Evolutionary conservation across 2,113 vertebrate genomes (phyloP), one percentile per base, ranked within the genome.

Genomic region (Clarias macrocephalus): DNA sequence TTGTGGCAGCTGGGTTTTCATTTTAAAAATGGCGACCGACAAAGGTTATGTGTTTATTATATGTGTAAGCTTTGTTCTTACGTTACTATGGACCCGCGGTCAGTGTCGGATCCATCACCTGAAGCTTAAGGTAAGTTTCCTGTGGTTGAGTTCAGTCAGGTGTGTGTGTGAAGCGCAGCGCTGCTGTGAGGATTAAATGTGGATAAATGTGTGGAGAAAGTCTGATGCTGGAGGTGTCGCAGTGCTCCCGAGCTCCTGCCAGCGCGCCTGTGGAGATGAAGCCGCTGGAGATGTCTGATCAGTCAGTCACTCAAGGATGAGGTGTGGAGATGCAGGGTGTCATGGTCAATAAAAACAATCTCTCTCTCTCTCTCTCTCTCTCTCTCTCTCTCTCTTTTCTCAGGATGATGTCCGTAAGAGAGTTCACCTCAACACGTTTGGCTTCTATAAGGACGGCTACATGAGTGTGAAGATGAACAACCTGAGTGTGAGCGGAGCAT

Each of bases 351-450:
- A 3, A 48, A 23, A 56, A 23, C 28, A 6, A 5, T 7, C 42
- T 42, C 42, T 7, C 42, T 42, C 42, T 7, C 48, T 42, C 3
- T 52, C 52, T 18, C 3, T 82, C 81, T 60, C 68, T 18, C 76
- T 48, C 48, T 48, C 48, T 48, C 48, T 48, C 3, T 52, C 52
- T 10, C 2, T 82, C 81, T 60, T 62, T 18, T 76, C 33, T 66
- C 60, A 97, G 97, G 95, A 96, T 85, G 97, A 97, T 0, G 92
- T 96, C 88, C 94, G 96, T 85, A 96, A 96, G 83, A 97, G 95
- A 76, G 96, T 97, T 63, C 96, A 96, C 79, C 94, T 97, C 76
- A 97, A 97, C 90, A 96, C 96, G 0, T 97, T 97, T 83, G 97
- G 97, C 3, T 97, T 97, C 93, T 97, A 96, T 94, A 96, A 94